Conservation (phyloP, 2,113 vertebrate species). For the Budorcas taxicolor region DNA sequence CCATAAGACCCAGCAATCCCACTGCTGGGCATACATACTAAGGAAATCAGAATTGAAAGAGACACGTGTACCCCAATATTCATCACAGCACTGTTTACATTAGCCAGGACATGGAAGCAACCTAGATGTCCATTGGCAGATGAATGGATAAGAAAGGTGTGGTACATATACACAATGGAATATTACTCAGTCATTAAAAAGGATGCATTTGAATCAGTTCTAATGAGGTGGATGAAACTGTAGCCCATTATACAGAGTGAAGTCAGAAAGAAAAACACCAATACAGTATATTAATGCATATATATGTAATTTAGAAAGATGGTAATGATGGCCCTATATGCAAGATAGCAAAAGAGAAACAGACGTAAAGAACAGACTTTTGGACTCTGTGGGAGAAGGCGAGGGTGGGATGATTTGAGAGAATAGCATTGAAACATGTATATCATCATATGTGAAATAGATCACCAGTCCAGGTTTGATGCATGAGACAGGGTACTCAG, state of each 20-base stretch:
- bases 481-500: not conserved
- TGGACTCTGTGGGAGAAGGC: not conserved
- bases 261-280: not conserved
- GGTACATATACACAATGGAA: not conserved
- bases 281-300: not conserved
- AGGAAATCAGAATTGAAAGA: not conserved
- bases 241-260: not conserved
- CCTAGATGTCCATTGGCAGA: not conserved
- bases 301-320: not conserved
- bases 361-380: not conserved
- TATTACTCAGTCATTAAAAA: not conserved
- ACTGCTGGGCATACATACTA: not conserved
- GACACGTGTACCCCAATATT: not conserved
- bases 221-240: not conserved
- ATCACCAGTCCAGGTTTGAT: not conserved
- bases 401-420: not conserved
- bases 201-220: not conserved
- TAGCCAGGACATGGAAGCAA: not conserved
- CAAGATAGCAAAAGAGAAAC: not conserved
- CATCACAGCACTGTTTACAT: not conserved
- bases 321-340: not conserved
- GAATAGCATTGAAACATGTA: not conserved
- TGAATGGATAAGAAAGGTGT: not conserved
- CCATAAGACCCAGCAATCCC: not conserved
- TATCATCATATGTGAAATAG: not conserved